A percentile compares a stretch with the other conserved stretches of the same genome.
These are phyloP conservation scores for Rallus limicola DNA, from an alignment of 2,113 vertebrate species.

Conservation along the genomic window DNA sequence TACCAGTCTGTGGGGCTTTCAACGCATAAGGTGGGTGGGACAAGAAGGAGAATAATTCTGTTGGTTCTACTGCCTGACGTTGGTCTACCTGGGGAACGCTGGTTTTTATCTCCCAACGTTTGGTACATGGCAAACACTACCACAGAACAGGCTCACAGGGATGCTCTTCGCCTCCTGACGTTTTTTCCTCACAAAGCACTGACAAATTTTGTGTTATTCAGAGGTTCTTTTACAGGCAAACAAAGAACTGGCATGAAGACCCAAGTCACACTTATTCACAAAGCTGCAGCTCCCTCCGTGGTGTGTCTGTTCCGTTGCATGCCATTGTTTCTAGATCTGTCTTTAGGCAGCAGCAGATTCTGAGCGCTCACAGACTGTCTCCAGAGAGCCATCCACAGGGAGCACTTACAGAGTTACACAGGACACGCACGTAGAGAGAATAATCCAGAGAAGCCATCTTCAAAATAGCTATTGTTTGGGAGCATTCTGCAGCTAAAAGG, in stretches of 20 bases:
- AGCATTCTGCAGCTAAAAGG: not conserved
- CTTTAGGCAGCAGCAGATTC: conserved; percentile 14
- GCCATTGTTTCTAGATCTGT: conserved; percentile 22
- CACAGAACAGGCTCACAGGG: not conserved
- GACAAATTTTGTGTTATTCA: not conserved
- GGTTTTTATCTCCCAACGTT: not conserved
- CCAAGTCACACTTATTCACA: not conserved
- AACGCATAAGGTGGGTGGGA: not conserved
- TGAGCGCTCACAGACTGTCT: not conserved
- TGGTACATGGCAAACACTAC: accelerated
- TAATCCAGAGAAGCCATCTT: not conserved
- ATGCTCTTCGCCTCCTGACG: not conserved
- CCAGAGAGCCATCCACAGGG: conserved; percentile 3
- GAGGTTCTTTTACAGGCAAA: conserved; percentile 22
- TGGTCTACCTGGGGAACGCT: not conserved
- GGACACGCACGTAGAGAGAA: not conserved
- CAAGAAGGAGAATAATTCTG: not conserved
- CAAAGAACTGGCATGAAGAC: conserved; percentile 12
- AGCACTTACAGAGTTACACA: not conserved
- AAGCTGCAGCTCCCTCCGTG: not conserved
- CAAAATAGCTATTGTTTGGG: not conserved
- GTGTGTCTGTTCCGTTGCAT: not conserved
- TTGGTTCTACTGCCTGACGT: accelerated
- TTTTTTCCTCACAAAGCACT: not conserved
- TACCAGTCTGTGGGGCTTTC: accelerated